Evolutionary conservation across 2,888 invertebrate genomes (phyloP).

Genomic region (Axea sp.): DNA sequence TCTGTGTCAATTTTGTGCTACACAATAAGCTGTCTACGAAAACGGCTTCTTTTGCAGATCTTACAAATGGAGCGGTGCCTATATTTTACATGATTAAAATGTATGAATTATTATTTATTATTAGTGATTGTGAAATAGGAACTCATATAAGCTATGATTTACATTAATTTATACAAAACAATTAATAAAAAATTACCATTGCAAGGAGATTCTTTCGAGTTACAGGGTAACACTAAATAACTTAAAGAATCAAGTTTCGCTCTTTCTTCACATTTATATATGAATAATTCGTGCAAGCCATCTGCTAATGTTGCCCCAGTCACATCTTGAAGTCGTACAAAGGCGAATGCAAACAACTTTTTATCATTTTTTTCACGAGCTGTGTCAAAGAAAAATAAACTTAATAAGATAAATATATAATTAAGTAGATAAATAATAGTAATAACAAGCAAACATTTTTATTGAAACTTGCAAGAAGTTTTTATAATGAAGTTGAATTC

Average conservation of each 20-base stretch:
- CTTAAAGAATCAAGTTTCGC: constrained; percentile 83
- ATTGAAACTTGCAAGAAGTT: too few species aligned
- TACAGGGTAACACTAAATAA: constrained; percentile 80
- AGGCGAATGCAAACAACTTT: constrained; percentile 94
- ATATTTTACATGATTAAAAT: not conserved
- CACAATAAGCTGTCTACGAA: constrained; percentile 91
- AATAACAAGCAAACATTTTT: too few species aligned
- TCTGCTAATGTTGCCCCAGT: constrained; percentile 94
- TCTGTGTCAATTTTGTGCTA: constrained; percentile 98
- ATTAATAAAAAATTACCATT: too few species aligned
- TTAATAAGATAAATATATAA: not conserved
- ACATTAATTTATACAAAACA: too few species aligned
- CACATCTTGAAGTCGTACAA: constrained; percentile 93
- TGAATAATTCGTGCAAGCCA: constrained; percentile 92
- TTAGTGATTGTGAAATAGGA: too few species aligned
- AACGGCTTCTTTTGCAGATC: constrained; percentile 92
- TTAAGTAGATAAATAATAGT: too few species aligned
- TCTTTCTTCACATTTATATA: constrained; percentile 95
- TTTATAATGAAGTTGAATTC: too few species aligned
- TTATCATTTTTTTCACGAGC: constrained; percentile 94
- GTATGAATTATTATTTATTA: too few species aligned
- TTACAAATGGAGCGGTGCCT: constrained; percentile 82
- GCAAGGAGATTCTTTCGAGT: constrained; percentile 73
- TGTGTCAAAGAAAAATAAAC: constrained; percentile 71
- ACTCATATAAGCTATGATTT: too few species aligned